phyloP scores from a whole-genome alignment of 2,888 invertebrate species.

The Pyrocoelia pectoralis region DNA sequence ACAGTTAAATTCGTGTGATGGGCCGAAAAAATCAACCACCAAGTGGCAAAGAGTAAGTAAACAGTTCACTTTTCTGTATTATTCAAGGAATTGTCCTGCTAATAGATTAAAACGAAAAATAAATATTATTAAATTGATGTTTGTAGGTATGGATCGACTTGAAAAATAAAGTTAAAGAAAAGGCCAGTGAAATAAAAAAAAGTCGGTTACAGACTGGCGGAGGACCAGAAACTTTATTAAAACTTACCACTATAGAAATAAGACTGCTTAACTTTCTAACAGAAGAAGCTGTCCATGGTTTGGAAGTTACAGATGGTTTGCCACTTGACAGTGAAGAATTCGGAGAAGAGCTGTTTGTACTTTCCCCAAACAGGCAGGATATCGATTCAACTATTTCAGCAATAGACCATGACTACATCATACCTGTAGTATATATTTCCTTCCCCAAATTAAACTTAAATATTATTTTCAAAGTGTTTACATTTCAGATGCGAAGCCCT shows the following conservation, averaged over 20 bases:
- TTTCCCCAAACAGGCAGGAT: no score
- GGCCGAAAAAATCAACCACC: not conserved
- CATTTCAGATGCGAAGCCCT: no score
- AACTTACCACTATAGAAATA: not conserved
- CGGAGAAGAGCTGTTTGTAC: not conserved
- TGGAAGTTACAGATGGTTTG: not conserved
- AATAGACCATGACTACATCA: constrained; percentile 7
- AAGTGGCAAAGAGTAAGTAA: constrained; percentile 1
- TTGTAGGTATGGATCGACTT: not conserved
- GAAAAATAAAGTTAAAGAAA: constrained; percentile 1
- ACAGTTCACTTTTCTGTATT: no score
- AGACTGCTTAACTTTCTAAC: not conserved
- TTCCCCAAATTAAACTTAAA: no score
- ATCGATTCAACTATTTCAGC: no score
- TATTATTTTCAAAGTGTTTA: no score
- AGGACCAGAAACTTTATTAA: not conserved
- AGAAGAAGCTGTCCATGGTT: not conserved
- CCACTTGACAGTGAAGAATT: not conserved
- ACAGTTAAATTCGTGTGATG: constrained; percentile 2
- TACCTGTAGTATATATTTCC: no score
- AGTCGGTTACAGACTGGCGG: constrained; percentile 1
- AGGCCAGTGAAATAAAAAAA: not conserved
- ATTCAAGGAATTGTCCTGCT: no score
- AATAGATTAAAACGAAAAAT: not conserved
- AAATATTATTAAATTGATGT: constrained; percentile 2